phyloP scores from a whole-genome alignment of 2,888 invertebrate species.

The Dorcus hopei region DNA sequence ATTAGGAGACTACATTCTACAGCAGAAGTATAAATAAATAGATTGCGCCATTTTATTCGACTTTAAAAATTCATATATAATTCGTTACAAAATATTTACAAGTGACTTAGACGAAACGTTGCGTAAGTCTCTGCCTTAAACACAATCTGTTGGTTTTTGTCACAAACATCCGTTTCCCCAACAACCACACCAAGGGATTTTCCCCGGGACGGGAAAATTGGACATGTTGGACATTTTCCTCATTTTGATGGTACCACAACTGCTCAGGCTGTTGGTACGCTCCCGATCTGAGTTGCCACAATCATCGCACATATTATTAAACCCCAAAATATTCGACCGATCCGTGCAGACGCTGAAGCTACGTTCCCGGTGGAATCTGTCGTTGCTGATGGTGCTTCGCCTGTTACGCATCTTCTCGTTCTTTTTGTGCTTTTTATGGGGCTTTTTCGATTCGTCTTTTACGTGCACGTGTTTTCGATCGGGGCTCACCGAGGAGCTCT shows the following conservation, averaged over 20 bases:
- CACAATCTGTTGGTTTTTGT: slow-evolving; percentile 20
- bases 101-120: no score
- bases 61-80: no score
- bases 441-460: slow-evolving; percentile 40
- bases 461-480: slow-evolving; percentile 44
- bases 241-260: slow-evolving; percentile 59
- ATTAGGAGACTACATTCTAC: no score
- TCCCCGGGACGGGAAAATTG: slow-evolving; percentile 56
- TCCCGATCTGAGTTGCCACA: slow-evolving; percentile 59
- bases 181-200: slow-evolving; percentile 81
- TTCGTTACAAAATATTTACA: no score
- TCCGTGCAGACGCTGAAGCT: slow-evolving; percentile 49
- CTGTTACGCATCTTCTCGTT: slow-evolving; percentile 34
- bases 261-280: slow-evolving; percentile 63
- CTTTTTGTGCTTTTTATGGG: slow-evolving; percentile 45
- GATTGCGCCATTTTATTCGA: no score
- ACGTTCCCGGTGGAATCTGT: slow-evolving; percentile 38
- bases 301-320: slow-evolving; percentile 38
- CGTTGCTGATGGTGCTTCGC: slow-evolving; percentile 28
- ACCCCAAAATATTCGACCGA: slow-evolving; percentile 38
- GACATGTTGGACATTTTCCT: slow-evolving; percentile 66
- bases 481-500: slow-evolving; percentile 44
- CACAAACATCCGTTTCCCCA: slow-evolving; percentile 80
- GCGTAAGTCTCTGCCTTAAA: no score
- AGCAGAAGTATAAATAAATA: no score